Evolutionary conservation across 2,888 invertebrate genomes (phyloP), one percentile per base, ranked within the genome.

Genomic region (Nomada flava): DNA sequence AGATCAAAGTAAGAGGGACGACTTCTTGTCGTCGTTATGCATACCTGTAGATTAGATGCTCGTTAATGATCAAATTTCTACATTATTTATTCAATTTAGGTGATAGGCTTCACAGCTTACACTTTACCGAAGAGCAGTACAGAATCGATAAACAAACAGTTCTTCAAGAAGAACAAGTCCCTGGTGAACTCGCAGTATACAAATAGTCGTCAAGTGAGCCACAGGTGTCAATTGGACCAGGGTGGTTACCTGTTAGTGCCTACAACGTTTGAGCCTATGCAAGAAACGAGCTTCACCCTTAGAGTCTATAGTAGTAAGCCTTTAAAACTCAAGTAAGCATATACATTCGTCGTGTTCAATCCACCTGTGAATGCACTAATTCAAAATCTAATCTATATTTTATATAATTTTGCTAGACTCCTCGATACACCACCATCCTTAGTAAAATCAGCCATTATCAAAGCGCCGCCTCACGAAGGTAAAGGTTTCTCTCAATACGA

Each of bases 131-230:
- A 96, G 91, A 95, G 95, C 85, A 95, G 95, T 85, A 95, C 95
- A 4, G 98, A 98, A 93, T 96, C 96, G 15, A 96, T 97, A 72
- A 96, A 96, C 79, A 96, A 97, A 88, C 94, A 95, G 36, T 98
- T 97, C 93, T 98, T 98, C 93, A 98, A 97, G 93, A 97, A 96
- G 91, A 97, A 97, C 90, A 98, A 98, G 91, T 98, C 97, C 64
- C 95, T 97, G 73, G 96, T 98, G 55, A 98, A 98, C 94, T 98
- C 98, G 0, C 97, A 98, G 90, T 98, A 98, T 91, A 98, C 98
- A 1, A 98, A 98, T 92, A 98, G 98, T 90, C 95, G 98, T 87
- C 98, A 98, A 95, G 98, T 98, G 76, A 97, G 96, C 92, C 96
- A 95, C 92, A 95, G 98, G 89, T 97, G 97, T 91, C 96, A 96